These are phyloP conservation scores for Chionis minor DNA, from an alignment of 2,113 vertebrate species.

Conservation along the genomic window DNA sequence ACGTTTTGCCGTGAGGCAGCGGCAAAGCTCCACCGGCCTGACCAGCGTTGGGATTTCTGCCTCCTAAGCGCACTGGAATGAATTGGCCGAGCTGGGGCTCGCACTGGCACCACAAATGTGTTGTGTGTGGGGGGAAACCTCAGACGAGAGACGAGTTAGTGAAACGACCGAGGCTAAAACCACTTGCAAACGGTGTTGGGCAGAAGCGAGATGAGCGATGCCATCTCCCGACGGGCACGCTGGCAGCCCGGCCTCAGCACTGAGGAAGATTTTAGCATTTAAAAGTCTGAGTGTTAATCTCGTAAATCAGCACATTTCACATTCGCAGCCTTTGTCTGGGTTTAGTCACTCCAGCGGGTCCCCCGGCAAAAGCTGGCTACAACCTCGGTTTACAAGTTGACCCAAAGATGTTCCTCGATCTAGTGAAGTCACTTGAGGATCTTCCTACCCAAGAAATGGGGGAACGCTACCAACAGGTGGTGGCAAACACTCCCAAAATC, in stretches of 20 bases:
- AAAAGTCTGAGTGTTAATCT: not conserved
- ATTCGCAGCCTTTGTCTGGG: not conserved
- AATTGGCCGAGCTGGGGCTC: not conserved
- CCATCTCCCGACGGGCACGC: not conserved
- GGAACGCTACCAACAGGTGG: rapidly evolving
- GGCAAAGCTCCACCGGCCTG: not conserved
- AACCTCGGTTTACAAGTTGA: rapidly evolving
- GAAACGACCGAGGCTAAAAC: not conserved
- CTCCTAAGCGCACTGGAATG: no score
- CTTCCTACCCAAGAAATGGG: not conserved
- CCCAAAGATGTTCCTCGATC: not conserved
- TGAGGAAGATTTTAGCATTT: not conserved
- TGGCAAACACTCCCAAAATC: not conserved
- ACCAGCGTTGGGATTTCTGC: rapidly evolving
- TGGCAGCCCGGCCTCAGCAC: not conserved
- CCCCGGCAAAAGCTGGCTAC: not conserved
- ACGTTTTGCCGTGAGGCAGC: rapidly evolving
- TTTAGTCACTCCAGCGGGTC: not conserved
- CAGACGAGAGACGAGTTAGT: not conserved
- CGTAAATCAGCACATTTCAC: rapidly evolving
- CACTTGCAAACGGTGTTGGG: not conserved
- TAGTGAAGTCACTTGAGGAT: no score
- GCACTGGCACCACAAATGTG: not conserved
- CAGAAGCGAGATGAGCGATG: not conserved
- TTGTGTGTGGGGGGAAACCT: rapidly evolving